Base-by-base conservation (phyloP, 2,113 vertebrate genomes). In the Hippocampus zosterae region DNA sequence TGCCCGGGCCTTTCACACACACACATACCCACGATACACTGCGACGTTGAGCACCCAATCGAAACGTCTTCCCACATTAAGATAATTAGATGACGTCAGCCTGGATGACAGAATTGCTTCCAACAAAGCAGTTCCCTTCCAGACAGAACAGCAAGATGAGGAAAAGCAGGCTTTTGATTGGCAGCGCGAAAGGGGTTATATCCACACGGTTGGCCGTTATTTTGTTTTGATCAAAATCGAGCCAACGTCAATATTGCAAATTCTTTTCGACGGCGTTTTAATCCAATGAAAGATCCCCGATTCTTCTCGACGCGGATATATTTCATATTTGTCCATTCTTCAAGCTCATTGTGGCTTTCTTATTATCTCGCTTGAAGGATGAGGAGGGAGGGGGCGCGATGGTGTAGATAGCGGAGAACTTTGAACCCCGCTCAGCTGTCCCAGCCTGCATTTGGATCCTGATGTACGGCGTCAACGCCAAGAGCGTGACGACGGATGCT, bases 361-460 rank as follows among this genome's bases (percentile, higher is more conserved):
- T 11, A 65, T 65, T 27, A 46, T 21, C 42, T 65, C 12, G 41
- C 12, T 23, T 16, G 25, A 25, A 25, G 29, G 50, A 19, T 85
- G 84, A 89, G 80, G 83, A 80, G 79, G 71, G 85, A 85, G 84
- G 84, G 73, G 81, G 82, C 84, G 85, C 83, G 82, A 90, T 81
- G 71, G 74, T 72, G 42, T 3, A 44, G 71, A 83, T 83, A 75
- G 69, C 59, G 11, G 23, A 68, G 71, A 67, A 76, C 78, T 83
- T 75, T 89, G 87, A 88, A 85, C 88, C 79, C 68, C 67, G 79
- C 79, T 67, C 55, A 73, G 80, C 75, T 62, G 74, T 75, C 72
- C 72, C 77, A 60, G 75, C 29, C 69, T 59, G 79, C 78, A 74
- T 83, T 86, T 76, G 69, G 88, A 87, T 87, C 78, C 81, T 88